These are phyloP conservation scores for Barypeithes pellucidus DNA, from an alignment of 2,888 invertebrate genomes.

Conservation along the genomic window DNA sequence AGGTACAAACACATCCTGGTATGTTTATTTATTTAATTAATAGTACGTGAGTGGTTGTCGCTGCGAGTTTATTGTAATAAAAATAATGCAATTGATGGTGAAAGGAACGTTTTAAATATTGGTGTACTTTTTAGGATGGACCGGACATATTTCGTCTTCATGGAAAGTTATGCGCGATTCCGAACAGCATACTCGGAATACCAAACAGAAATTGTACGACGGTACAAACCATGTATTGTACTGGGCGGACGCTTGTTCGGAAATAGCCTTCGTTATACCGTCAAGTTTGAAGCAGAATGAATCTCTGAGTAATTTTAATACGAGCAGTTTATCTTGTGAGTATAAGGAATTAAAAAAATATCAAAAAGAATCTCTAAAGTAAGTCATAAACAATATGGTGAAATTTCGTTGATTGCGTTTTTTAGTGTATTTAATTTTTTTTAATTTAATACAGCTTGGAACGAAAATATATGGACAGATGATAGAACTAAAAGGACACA, in stretches of 20 bases:
- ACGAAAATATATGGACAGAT: conserved; percentile 72
- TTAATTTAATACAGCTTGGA: conserved; percentile 68
- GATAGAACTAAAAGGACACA: conserved; percentile 74
- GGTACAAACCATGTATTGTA: conserved; percentile 90
- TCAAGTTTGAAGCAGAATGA: conserved; percentile 68
- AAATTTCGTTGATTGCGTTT: too few species aligned
- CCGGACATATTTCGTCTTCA: conserved; percentile 90
- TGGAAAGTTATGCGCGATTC: conserved; percentile 73
- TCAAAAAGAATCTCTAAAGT: too few species aligned
- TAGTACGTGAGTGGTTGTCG: too few species aligned
- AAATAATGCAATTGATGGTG: too few species aligned
- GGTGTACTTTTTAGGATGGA: conserved; percentile 77
- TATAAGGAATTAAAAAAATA: too few species aligned
- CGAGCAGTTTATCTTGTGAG: conserved; percentile 67
- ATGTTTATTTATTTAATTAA: conserved; percentile 23
- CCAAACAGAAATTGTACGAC: conserved; percentile 76
- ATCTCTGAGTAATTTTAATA: conserved; percentile 61
- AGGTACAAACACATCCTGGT: conserved; percentile 89
- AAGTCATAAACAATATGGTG: too few species aligned
- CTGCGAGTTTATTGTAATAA: too few species aligned
- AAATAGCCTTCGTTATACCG: conserved; percentile 96
- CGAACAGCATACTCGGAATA: conserved; percentile 51
- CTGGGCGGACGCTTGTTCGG: conserved; percentile 96
- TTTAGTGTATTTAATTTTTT: not conserved
- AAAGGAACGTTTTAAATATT: too few species aligned